Base-by-base conservation (phyloP, 1,140 invertebrate species). In the Portunus trituberculatus region DNA sequence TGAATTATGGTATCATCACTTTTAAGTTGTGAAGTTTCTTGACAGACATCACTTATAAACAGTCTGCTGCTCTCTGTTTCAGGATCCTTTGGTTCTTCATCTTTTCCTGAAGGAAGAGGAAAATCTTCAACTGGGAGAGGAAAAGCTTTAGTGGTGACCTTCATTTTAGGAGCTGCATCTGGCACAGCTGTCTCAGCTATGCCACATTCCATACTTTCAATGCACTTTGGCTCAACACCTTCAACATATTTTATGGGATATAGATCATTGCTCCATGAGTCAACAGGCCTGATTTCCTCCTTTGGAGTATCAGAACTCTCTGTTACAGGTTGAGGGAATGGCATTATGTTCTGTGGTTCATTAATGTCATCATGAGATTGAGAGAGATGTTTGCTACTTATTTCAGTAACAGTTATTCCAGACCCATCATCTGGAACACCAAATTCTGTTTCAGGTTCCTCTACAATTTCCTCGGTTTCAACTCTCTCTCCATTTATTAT, bases 361-460 rank as follows among this genome's bases (percentile, higher is more conserved):
- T 25, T 96, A 96, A 59, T 92, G 67, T 31, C 31, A 67, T 4
- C 16, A 6, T 82, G 82, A 46, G 48, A 20, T 86, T 10, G 8
- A 45, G 46, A n/a, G n/a, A 0, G 7, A 25, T 76, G 29, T 31
- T 76, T 32, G 39, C 96, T 96, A 96, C 96, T 97, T 6, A 97
- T 97, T 96, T 97, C 97, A 46, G 98, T 96, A 95, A 97, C 97
- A 96, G 98, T 97, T 90, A 98, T 97, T 48, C 97, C 97, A 7
- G 98, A 98, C 96, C 98, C 98, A n/a, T 97, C 97, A 83, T 98
- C 97, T 94, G 97, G 97, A 91, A 97, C 97, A 45, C 97, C 97
- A n/a, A 97, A 89, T 3, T 97, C 97, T 95, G 95, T 96, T 25
- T 95, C 93, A 92, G 96, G 93, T 95, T 94, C 95, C 39, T 96